These are phyloP conservation scores for Pristionchus japonicus DNA, from an alignment of 2,888 invertebrate species.

Conservation along the genomic window DNA sequence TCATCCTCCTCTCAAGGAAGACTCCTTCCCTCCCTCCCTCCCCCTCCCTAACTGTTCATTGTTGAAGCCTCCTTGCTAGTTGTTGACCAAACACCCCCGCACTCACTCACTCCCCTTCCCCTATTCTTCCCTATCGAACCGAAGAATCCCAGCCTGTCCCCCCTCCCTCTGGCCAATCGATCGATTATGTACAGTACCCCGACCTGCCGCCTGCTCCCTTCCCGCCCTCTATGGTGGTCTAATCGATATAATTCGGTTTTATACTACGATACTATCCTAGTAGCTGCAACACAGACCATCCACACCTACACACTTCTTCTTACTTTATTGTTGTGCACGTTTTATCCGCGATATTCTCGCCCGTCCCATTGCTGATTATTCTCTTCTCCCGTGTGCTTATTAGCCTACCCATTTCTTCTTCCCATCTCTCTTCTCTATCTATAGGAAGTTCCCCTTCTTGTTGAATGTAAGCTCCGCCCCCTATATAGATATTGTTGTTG, in stretches of 20 bases:
- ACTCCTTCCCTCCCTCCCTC: background rate
- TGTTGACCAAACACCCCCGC: constrained; percentile 7
- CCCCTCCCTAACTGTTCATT: background rate
- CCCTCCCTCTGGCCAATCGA: constrained; percentile 2
- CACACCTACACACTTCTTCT: constrained; percentile 10
- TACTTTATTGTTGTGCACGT: constrained; percentile 25
- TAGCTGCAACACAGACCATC: background rate
- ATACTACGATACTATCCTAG: background rate
- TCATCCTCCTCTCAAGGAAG: background rate
- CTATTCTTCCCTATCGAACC: background rate
- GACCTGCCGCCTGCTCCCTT: background rate
- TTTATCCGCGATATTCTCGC: constrained; percentile 14
- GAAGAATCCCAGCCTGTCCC: constrained; percentile 8
- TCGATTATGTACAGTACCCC: constrained; percentile 17
- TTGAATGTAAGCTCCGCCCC: background rate
- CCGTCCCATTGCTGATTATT: background rate
- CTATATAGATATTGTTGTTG: constrained; percentile 2
- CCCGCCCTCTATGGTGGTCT: background rate
- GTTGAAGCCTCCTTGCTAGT: constrained; percentile 20
- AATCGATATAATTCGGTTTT: constrained; percentile 33
- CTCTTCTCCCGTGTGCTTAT: constrained; percentile 12
- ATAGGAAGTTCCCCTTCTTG: background rate
- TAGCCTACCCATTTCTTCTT: no score
- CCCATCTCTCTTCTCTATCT: background rate
- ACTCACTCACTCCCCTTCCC: background rate